These are phyloP conservation scores for Papilio helenus DNA, from an alignment of 1,140 invertebrate species.

Conservation along the genomic window DNA sequence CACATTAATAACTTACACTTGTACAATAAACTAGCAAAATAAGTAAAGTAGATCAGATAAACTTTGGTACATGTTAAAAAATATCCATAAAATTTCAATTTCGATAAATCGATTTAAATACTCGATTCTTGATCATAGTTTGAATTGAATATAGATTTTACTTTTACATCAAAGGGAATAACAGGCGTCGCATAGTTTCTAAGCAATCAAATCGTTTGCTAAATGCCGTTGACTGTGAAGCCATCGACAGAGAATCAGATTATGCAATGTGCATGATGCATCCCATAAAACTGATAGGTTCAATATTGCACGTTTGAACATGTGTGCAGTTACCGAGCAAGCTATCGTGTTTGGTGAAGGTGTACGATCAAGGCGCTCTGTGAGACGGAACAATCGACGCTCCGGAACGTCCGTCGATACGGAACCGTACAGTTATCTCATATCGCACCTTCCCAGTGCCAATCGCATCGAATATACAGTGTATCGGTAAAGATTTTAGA, in stretches of 20 bases:
- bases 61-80: background rate
- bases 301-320: background rate
- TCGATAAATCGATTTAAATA: too few relatives aligned
- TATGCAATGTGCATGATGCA: background rate
- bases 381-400: conserved; percentile 28
- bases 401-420: conserved; percentile 21
- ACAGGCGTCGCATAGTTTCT: too few relatives aligned
- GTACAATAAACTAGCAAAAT: background rate
- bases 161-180: too few relatives aligned
- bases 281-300: background rate
- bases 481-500: background rate
- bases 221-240: too few relatives aligned
- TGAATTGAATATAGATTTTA: too few relatives aligned
- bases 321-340: background rate
- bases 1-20: background rate
- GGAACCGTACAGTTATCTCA: conserved; percentile 35
- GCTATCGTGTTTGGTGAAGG: conserved; percentile 2
- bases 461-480: background rate
- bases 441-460: background rate
- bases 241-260: background rate
- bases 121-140: too few relatives aligned
- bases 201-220: too few relatives aligned
- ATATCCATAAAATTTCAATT: too few relatives aligned
- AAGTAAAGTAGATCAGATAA: background rate
- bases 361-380: conserved; percentile 6